A percentile compares a stretch with the other conserved stretches of the same genome.
These are phyloP conservation scores for Fistularia commersonii DNA, from an alignment of 2,797 vertebrate species.

Conservation along the genomic window DNA sequence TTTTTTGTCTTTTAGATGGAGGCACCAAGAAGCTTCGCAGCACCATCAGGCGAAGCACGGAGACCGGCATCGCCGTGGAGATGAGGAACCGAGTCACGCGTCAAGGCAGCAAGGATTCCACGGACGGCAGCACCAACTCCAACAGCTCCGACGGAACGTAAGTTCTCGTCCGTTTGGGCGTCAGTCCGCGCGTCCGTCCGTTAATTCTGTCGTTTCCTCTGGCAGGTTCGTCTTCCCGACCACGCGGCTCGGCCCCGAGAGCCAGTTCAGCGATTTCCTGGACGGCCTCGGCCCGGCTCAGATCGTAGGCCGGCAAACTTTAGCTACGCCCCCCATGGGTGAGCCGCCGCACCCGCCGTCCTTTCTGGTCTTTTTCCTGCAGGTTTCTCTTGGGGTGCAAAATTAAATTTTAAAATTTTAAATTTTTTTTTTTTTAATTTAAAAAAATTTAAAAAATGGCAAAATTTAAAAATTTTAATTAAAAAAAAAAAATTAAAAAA, in stretches of 20 bases:
- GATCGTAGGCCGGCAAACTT: constrained; percentile 93
- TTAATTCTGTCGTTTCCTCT: constrained; percentile 5
- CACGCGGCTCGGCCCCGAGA: constrained; percentile 88
- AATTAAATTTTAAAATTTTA: too few species aligned
- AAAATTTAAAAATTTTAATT: too few species aligned
- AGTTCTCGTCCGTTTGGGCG: constrained; percentile 40
- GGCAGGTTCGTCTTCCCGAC: constrained; percentile 88
- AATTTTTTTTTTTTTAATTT: too few species aligned
- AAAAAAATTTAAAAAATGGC: too few species aligned
- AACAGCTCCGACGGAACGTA: constrained; percentile 97
- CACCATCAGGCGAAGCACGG: constrained; percentile 94
- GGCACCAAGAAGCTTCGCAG: constrained; percentile 95
- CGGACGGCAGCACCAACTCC: constrained; percentile 96
- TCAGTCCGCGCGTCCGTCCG: background rate
- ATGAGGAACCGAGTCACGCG: constrained; percentile 93
- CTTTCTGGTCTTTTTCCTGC: too few species aligned
- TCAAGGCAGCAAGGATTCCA: constrained; percentile 96
- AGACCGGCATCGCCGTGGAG: constrained; percentile 96
- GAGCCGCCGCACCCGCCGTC: too few species aligned
- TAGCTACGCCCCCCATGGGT: constrained; percentile 97
- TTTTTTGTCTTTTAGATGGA: constrained; percentile 75
- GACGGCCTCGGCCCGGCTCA: constrained; percentile 95
- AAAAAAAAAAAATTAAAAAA: too few species aligned
- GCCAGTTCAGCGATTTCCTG: constrained; percentile 97
- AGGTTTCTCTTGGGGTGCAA: too few species aligned